Base-by-base conservation (phyloP, 2,113 vertebrate species). In the Gadus chalcogrammus region DNA sequence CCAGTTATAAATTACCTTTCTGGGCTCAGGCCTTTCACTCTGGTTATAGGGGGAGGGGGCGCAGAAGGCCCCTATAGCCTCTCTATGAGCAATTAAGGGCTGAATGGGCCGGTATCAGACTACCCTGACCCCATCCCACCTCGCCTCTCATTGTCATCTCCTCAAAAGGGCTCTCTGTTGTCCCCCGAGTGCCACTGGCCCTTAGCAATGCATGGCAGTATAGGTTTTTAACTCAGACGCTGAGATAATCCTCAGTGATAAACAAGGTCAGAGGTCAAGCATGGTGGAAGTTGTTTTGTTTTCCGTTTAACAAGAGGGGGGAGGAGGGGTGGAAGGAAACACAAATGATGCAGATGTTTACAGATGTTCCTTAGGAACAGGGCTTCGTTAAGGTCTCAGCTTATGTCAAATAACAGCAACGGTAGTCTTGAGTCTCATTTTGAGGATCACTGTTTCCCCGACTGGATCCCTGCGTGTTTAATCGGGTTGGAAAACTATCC, bases 1-100 rank as follows among this genome's bases (percentile, higher is more conserved):
- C 84, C 79, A 78, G 83, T 90, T 85, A 88, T 87, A 91, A 88
- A 91, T 88, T 85, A 89, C 82, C 79, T 82, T 79, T 72, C 61
- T 76, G 31, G 71, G 74, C 70, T 77, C 65, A 65, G 76, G 56
- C 78, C 80, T 88, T 88, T 89, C 87, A 89, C 81, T 84, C 77
- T 84, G 31, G 31, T 35, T 35, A 35, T 35, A 35, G 31, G 31
- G 31, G 31, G 31, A 7, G 4, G 31, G 31, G 31, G 31, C 86
- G 87, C 85, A 88, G 86, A 86, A 82, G 87, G 74, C 84, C 82
- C 82, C 75, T 86, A 84, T 85, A 85, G 83, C 81, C 67, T 86
- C 86, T 90, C 84, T 76, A 81, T 71, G 81, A 87, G 84, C 85
- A 89, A 89, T 89, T 88, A 86, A 84, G 79, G 74, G 67, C 78